A percentile compares a stretch with the other conserved stretches of the same genome.
phyloP scores from a whole-genome alignment of 2,888 invertebrate genomes.

The Hydrotaea diabolus region DNA sequence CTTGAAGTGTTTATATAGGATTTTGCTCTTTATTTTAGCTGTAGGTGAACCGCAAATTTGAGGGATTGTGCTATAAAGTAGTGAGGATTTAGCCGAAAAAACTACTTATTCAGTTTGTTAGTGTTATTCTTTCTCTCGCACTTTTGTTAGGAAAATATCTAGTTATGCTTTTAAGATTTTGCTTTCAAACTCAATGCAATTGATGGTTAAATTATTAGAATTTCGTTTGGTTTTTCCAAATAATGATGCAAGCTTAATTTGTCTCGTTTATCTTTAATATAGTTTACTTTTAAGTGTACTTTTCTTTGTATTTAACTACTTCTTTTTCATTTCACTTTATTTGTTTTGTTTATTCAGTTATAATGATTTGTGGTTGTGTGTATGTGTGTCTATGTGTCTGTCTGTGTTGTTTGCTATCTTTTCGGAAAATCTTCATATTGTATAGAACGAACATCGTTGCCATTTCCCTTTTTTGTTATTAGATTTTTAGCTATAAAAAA shows the following conservation, averaged over 20 bases:
- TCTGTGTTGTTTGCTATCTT: conserved; percentile 39
- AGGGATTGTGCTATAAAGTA: conserved; percentile 60
- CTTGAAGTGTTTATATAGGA: conserved; percentile 17
- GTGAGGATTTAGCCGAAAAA: neutral
- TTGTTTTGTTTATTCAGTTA: conserved; percentile 67
- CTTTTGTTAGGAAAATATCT: conserved; percentile 23
- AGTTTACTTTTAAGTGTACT: conserved; percentile 40
- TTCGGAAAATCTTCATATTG: conserved; percentile 23
- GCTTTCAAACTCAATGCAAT: conserved; percentile 18
- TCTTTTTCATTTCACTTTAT: conserved; percentile 56
- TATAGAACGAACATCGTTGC: conserved; percentile 66
- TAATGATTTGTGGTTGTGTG: conserved; percentile 61
- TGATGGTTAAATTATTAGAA: neutral
- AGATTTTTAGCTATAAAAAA: conserved; percentile 24
- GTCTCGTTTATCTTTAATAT: conserved; percentile 46
- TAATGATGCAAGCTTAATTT: conserved; percentile 58
- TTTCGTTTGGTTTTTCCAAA: neutral
- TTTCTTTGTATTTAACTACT: conserved; percentile 60
- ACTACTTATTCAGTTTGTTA: conserved; percentile 48
- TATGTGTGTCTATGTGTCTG: conserved; percentile 39
- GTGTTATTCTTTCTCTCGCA: neutral
- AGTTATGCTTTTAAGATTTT: conserved; percentile 13
- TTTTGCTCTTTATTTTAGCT: conserved; percentile 28
- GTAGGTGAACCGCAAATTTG: conserved; percentile 20
- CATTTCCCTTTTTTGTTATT: conserved; percentile 48